Conservation (phyloP, 30 jellyfish, hydroid and myxozoan genomes). For the Aurelia coerulea region DNA sequence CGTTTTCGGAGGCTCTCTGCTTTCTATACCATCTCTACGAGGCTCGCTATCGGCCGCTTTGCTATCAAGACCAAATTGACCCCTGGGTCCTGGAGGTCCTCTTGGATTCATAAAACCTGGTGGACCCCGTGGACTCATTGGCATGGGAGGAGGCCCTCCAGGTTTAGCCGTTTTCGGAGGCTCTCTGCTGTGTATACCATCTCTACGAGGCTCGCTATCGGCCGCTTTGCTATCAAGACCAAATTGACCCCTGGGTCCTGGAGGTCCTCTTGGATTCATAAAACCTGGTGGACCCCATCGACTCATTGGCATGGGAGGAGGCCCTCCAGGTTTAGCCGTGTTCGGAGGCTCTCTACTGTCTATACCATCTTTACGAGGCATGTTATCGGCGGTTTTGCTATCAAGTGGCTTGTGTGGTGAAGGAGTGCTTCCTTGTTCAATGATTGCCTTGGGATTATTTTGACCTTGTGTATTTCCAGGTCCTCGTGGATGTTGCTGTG, state of each 20-base stretch:
- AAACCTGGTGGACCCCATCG: constrained; percentile 32
- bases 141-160: too few relatives aligned
- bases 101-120: constrained; percentile 32
- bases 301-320: background rate
- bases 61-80: constrained; percentile 4
- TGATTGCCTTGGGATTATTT: too few relatives aligned
- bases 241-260: constrained; percentile 13
- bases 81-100: constrained; percentile 37
- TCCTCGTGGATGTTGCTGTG: too few relatives aligned
- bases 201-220: background rate
- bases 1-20: constrained; percentile 29
- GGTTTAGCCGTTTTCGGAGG: constrained; percentile 5
- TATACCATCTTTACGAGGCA: constrained; percentile 8
- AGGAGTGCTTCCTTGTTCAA: too few relatives aligned
- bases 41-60: constrained; percentile 3
- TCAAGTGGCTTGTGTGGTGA: background rate
- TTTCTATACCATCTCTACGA: constrained; percentile 3
- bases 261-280: constrained; percentile 39
- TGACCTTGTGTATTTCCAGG: too few relatives aligned
- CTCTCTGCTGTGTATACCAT: constrained; percentile 13
- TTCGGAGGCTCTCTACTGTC: constrained; percentile 25
- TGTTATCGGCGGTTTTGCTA: background rate
- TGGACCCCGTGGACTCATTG: constrained; percentile 14
- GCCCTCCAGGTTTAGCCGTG: background rate
- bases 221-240: constrained; percentile 10